These are phyloP conservation scores for Pterostichus madidus DNA, from an alignment of 2,888 invertebrate genomes.

Conservation along the genomic window DNA sequence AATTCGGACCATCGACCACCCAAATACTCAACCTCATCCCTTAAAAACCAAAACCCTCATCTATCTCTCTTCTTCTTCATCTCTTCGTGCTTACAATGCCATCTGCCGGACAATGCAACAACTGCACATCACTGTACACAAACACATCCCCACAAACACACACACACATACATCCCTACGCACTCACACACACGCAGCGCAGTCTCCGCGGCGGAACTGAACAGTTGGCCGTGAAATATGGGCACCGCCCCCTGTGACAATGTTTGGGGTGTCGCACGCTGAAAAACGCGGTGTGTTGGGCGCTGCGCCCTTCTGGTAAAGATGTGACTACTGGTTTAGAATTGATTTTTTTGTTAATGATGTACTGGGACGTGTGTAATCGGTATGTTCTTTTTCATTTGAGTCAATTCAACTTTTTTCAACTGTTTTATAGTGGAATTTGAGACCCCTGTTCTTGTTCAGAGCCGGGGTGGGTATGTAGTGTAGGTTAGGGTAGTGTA, in stretches of 20 bases:
- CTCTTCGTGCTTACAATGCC: constrained; percentile 17
- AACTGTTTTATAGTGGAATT: constrained; percentile 37
- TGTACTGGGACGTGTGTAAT: constrained; percentile 51
- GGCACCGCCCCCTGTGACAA: constrained; percentile 41
- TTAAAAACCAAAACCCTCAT: not conserved
- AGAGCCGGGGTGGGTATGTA: not conserved
- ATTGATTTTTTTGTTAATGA: constrained; percentile 60
- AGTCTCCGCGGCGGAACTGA: constrained; percentile 2
- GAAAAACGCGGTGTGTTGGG: not conserved
- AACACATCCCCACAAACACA: not conserved
- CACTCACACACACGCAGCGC: not conserved
- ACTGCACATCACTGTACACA: not conserved
- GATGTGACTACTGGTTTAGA: constrained; percentile 51
- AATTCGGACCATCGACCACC: too few relatives aligned
- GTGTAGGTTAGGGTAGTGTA: constrained; percentile 9
- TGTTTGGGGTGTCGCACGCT: constrained; percentile 25
- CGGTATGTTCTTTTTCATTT: constrained; percentile 54
- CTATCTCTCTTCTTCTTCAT: constrained; percentile 4
- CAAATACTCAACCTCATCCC: not conserved
- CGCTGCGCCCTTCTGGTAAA: constrained; percentile 1
- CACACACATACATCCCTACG: too few relatives aligned
- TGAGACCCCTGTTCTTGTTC: not conserved
- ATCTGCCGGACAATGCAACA: constrained; percentile 30
- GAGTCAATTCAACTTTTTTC: constrained; percentile 32
- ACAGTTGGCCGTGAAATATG: constrained; percentile 54